These are phyloP conservation scores for Rhegmatorhina hoffmannsi DNA, from an alignment of 2,113 vertebrate genomes.

Conservation along the genomic window DNA sequence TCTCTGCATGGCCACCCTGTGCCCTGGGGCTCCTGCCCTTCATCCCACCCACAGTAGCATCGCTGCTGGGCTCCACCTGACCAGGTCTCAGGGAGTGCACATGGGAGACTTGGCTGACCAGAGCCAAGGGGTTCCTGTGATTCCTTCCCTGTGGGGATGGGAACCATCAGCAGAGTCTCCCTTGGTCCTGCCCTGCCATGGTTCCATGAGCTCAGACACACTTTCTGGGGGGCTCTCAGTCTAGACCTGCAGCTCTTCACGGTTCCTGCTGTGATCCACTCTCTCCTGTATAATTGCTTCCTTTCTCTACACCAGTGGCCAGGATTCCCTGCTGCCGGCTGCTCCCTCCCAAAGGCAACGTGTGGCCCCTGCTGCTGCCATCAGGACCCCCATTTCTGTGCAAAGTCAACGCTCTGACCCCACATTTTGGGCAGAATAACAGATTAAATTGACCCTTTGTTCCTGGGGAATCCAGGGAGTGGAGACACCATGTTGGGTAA, in stretches of 20 bases:
- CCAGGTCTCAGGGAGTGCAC: not conserved
- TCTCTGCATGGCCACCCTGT: fast-evolving
- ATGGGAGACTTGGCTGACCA: not conserved
- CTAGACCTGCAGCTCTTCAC: not conserved
- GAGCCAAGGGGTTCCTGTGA: not conserved
- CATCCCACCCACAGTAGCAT: not conserved
- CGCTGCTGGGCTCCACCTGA: not conserved
- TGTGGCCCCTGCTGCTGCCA: not conserved
- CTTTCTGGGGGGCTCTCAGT: not conserved
- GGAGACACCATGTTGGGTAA: not conserved
- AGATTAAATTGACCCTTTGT: not conserved
- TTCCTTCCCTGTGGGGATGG: not conserved
- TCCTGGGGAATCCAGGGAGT: not conserved
- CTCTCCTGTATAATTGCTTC: not conserved
- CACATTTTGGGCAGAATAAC: not conserved
- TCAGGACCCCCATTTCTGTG: not conserved
- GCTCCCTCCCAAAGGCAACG: not conserved
- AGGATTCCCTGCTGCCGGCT: not conserved
- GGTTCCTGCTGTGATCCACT: not conserved
- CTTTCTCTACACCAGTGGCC: not conserved
- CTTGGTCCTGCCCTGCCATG: not conserved
- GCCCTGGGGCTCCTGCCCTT: not conserved
- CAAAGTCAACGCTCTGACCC: not conserved
- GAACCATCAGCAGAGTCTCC: not conserved
- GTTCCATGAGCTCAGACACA: not conserved